Conservation (phyloP, 2,888 invertebrate species). For the Epistrophe grossulariae region DNA sequence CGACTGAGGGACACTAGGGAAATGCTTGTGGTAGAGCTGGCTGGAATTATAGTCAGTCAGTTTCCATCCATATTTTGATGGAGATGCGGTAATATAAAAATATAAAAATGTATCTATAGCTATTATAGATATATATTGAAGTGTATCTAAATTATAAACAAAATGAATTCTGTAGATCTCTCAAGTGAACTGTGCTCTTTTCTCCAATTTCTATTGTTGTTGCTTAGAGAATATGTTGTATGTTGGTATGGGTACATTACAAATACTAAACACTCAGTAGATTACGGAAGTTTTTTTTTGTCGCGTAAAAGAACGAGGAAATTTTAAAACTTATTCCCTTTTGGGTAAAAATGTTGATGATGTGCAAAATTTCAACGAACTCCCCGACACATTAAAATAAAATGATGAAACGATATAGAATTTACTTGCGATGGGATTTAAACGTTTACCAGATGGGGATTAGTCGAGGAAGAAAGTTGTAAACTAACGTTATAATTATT, state of each 20-base stretch:
- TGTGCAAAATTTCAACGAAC: conserved; percentile 22
- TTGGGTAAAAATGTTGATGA: neutral
- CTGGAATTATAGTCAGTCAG: neutral
- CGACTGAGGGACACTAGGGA: neutral
- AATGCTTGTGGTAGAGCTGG: neutral
- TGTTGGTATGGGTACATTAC: neutral
- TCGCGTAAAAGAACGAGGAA: neutral
- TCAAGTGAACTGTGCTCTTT: conserved; percentile 37
- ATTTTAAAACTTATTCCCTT: conserved; percentile 15
- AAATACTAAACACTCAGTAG: neutral
- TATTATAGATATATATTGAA: neutral
- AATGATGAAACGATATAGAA: conserved; percentile 32
- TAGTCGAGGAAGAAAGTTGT: neutral
- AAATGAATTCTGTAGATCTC: conserved; percentile 18
- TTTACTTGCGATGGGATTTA: conserved; percentile 26
- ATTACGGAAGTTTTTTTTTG: conserved; percentile 15
- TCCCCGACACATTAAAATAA: conserved; percentile 14
- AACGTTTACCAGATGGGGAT: conserved; percentile 3
- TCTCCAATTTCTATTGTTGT: neutral
- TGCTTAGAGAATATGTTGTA: neutral
- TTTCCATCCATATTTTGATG: neutral
- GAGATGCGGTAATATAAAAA: neutral
- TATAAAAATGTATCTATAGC: neutral
- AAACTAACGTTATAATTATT: neutral
- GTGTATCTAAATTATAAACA: conserved; percentile 23